A percentile compares a stretch with the other conserved stretches of the same genome.
Conservation (phyloP, 2,113 vertebrate species). For the Dermatemys mawii region DNA sequence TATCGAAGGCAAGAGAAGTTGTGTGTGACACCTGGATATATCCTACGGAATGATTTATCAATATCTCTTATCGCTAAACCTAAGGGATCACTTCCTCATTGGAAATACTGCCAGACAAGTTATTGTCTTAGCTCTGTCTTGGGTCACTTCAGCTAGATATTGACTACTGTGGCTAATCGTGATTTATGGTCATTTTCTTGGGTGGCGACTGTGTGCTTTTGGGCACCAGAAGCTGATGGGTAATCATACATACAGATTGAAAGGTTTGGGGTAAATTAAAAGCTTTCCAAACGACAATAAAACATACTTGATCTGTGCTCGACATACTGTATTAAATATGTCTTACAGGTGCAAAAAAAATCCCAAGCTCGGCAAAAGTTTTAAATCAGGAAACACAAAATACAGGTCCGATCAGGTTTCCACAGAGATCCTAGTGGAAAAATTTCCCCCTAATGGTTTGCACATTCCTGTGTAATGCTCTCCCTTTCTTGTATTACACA, state of each 20-base stretch:
- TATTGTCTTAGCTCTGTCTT: neutral
- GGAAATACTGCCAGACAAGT: neutral
- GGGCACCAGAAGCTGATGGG: conserved; percentile 13
- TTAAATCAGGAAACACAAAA: conserved; percentile 79
- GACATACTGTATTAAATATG: conserved; percentile 77
- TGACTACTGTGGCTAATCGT: neutral
- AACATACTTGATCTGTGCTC: conserved; percentile 74
- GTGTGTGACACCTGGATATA: neutral
- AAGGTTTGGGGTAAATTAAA: conserved; percentile 5
- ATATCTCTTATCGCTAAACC: neutral
- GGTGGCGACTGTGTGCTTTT: conserved; percentile 15
- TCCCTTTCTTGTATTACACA: conserved; percentile 71
- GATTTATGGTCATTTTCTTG: conserved; percentile 7
- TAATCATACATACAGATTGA: conserved; percentile 42
- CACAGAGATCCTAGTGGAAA: conserved; percentile 77
- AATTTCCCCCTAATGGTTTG: conserved; percentile 77
- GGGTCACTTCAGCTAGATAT: neutral
- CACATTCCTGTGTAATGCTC: conserved; percentile 80
- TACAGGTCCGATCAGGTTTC: conserved; percentile 78
- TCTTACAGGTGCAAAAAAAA: conserved; percentile 80
- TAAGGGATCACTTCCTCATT: neutral
- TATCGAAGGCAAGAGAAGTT: neutral
- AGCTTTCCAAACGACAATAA: conserved; percentile 66
- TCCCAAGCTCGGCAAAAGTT: conserved; percentile 76
- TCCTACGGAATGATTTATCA: neutral